A percentile compares a stretch with the other conserved stretches of the same genome.
These are phyloP conservation scores for Agelaius phoeniceus DNA, from an alignment of 2,113 vertebrate species.

Conservation along the genomic window DNA sequence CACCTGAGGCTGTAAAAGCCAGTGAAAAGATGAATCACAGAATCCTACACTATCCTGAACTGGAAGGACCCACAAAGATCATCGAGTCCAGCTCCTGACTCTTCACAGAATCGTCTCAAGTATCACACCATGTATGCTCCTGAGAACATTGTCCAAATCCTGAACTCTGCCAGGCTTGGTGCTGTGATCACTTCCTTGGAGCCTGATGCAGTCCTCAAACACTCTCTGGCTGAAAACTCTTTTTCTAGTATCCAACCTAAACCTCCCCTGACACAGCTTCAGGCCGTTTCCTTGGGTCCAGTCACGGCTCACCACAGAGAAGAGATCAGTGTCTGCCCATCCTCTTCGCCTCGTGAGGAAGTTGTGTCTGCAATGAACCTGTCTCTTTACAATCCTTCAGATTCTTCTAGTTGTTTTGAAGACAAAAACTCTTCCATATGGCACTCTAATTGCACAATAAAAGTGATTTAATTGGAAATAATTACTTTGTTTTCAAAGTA, in stretches of 20 bases:
- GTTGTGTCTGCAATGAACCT: neutral
- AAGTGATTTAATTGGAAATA: conserved; percentile 42
- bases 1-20: neutral
- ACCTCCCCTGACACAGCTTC: neutral
- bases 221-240: neutral
- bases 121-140: too few relatives aligned
- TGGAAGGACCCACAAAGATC: neutral
- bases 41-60: neutral
- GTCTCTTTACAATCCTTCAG: neutral
- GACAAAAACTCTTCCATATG: neutral
- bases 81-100: neutral
- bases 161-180: neutral
- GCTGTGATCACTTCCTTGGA: neutral
- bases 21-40: neutral
- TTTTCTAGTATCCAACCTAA: neutral
- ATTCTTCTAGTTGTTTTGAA: neutral
- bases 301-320: neutral
- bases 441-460: conserved; percentile 2
- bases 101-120: neutral
- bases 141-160: neutral
- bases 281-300: neutral
- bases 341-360: neutral
- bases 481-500: conserved; percentile 20
- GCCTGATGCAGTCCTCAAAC: neutral
- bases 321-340: neutral